Evolutionary conservation across 2,113 vertebrate species (phyloP).

Genomic region (Neoarius graeffei): DNA sequence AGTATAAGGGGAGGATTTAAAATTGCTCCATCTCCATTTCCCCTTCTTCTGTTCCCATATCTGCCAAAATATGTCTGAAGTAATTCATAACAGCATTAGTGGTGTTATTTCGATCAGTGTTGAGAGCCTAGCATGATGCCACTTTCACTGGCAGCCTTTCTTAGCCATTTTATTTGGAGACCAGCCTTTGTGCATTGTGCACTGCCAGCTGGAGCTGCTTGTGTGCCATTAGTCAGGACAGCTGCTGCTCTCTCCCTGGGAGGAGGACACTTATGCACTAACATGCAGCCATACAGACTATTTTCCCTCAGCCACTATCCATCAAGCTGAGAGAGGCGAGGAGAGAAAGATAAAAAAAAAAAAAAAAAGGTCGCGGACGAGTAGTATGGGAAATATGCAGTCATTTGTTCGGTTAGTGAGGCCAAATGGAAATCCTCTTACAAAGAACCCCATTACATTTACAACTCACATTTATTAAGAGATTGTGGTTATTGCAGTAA

Average conservation of each 20-base stretch:
- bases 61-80: slow-evolving; percentile 33
- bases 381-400: slow-evolving; percentile 24
- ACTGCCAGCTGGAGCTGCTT: slow-evolving; percentile 44
- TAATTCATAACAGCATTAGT: slow-evolving; percentile 20
- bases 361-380: slow-evolving; percentile 24
- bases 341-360: neutral
- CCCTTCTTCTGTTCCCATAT: neutral
- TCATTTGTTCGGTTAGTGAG: neutral
- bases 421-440: slow-evolving; percentile 2
- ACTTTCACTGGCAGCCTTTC: slow-evolving; percentile 28
- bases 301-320: slow-evolving; percentile 32
- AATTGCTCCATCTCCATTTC: neutral
- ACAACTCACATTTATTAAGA: slow-evolving; percentile 6
- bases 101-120: slow-evolving; percentile 23
- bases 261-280: slow-evolving; percentile 34
- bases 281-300: slow-evolving; percentile 32
- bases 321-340: slow-evolving; percentile 31
- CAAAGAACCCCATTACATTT: slow-evolving; percentile 1
- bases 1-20: neutral
- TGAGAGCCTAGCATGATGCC: slow-evolving; percentile 1
- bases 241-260: slow-evolving; percentile 34
- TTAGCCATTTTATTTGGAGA: slow-evolving; percentile 28
- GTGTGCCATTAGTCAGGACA: slow-evolving; percentile 45
- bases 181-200: slow-evolving; percentile 38
- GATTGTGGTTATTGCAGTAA: neutral